phyloP scores from a whole-genome alignment of 2,113 vertebrate species.

The Meles meles region DNA sequence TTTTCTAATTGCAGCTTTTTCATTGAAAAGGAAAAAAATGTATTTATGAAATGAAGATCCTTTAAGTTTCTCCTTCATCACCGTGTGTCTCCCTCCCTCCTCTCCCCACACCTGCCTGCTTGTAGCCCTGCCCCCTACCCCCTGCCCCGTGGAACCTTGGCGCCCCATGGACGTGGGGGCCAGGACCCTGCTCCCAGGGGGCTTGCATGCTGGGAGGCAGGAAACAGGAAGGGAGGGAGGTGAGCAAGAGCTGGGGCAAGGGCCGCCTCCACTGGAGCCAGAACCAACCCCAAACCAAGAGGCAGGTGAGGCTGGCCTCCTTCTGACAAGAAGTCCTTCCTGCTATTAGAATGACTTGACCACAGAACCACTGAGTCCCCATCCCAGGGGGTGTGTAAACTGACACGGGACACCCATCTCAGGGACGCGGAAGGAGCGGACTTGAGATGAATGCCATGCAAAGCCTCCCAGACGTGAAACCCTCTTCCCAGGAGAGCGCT shows the following conservation, averaged over 20 bases:
- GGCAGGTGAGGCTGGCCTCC: not conserved
- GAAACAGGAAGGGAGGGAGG: not conserved
- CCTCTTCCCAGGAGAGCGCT: not conserved
- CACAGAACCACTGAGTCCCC: not conserved
- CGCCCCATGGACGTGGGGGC: not conserved
- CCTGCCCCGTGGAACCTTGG: not conserved
- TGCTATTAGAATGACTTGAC: rapidly evolving
- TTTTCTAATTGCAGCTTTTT: constrained; percentile 57
- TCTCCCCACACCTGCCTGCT: not conserved
- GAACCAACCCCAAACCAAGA: not conserved
- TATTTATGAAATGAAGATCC: constrained; percentile 59
- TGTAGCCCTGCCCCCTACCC: rapidly evolving
- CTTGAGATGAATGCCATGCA: not conserved
- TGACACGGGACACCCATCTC: not conserved
- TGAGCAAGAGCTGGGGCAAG: not conserved
- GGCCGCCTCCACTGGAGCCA: not conserved
- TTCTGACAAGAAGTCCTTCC: not conserved
- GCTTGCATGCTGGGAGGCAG: rapidly evolving
- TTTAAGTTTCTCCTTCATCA: not conserved
- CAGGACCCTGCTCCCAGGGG: not conserved
- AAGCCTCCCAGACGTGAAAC: not conserved
- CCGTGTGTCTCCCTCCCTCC: rapidly evolving
- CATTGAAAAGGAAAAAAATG: not conserved
- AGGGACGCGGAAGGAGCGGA: rapidly evolving
- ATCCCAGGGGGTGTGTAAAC: rapidly evolving